Percentiles rank a stretch among this genome's conserved stretches.
These are phyloP conservation scores for Ethmia dodecea DNA, from an alignment of 2,888 invertebrate species.

Conservation along the genomic window DNA sequence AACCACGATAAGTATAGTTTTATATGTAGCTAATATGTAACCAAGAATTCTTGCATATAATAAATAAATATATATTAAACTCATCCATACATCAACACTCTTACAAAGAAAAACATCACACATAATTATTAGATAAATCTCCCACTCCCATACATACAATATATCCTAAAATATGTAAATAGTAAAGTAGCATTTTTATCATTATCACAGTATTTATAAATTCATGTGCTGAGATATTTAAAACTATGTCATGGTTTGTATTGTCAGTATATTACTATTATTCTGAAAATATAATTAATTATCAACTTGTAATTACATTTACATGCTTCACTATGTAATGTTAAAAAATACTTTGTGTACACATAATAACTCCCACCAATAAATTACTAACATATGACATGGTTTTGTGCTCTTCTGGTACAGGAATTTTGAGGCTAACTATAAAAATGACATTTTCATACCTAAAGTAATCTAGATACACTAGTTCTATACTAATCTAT, in stretches of 20 bases:
- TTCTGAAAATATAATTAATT: too few relatives aligned
- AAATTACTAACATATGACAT: too few relatives aligned
- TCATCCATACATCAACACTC: conserved; percentile 11
- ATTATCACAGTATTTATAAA: neutral
- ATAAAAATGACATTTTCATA: too few relatives aligned
- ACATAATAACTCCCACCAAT: too few relatives aligned
- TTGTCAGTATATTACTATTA: neutral
- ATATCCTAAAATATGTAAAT: neutral
- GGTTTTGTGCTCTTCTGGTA: too few relatives aligned
- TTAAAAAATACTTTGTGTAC: too few relatives aligned
- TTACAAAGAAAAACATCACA: neutral
- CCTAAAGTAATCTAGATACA: too few relatives aligned
- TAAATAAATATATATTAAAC: conserved; percentile 18
- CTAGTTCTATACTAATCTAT: too few relatives aligned
- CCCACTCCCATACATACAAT: conserved; percentile 6
- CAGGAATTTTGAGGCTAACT: too few relatives aligned
- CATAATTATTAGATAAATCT: too few relatives aligned
- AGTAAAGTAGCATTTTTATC: neutral
- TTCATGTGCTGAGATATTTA: conserved; percentile 15
- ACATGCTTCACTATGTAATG: too few relatives aligned
- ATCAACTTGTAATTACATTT: too few relatives aligned
- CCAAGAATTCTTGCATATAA: conserved; percentile 9
- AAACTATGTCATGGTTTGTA: conserved; percentile 9
- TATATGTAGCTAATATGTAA: conserved; percentile 10
- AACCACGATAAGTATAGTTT: neutral